Evolutionary conservation across 2,888 invertebrate genomes (phyloP).

Genomic region (Rugalucina vietnamica): DNA sequence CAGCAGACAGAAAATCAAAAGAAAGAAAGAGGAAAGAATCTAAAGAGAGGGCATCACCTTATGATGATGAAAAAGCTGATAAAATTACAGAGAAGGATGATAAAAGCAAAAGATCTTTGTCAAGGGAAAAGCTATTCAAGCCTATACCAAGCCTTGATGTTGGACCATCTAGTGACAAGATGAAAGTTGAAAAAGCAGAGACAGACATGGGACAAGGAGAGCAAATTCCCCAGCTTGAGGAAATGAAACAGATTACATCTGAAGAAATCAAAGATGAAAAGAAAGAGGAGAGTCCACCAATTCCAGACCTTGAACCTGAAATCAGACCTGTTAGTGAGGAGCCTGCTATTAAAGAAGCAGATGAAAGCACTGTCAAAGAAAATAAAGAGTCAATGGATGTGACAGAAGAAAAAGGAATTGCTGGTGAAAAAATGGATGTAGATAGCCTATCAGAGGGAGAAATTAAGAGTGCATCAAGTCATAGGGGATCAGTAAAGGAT

Average conservation of each 20-base stretch:
- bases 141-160: background rate
- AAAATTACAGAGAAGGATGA: background rate
- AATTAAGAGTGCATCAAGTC: background rate
- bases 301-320: background rate
- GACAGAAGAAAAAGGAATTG: background rate
- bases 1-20: constrained; percentile 16
- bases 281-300: background rate
- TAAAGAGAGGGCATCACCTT: background rate
- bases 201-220: background rate
- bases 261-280: background rate
- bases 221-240: background rate
- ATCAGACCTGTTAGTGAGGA: background rate
- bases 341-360: background rate
- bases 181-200: constrained; percentile 8
- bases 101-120: background rate
- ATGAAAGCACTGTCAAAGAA: background rate
- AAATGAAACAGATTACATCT: background rate
- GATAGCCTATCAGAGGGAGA: background rate
- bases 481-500: background rate
- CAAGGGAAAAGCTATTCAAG: background rate
- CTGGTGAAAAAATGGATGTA: background rate
- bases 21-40: background rate
- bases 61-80: background rate
- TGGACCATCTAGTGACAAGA: background rate
- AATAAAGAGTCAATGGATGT: too few relatives aligned